Percentiles rank a stretch among this genome's conserved stretches.
Evolutionary conservation across 2,113 vertebrate species (phyloP).

Genomic region (Peromyscus californicus): DNA sequence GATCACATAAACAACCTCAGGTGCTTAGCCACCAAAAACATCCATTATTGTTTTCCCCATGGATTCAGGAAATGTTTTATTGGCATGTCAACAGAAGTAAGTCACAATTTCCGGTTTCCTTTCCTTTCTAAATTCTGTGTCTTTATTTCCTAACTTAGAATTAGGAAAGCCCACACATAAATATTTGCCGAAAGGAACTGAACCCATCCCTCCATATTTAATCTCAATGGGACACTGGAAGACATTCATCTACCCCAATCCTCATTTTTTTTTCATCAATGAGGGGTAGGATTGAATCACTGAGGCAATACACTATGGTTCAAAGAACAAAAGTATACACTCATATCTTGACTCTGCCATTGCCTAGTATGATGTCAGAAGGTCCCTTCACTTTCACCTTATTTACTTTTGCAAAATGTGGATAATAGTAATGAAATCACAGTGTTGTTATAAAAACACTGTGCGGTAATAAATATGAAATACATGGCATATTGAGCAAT

Average conservation of each 20-base stretch:
- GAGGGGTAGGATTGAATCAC: background rate
- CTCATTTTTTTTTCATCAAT: conserved; percentile 4
- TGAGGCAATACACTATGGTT: background rate
- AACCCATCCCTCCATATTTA: conserved; percentile 65
- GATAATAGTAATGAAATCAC: background rate
- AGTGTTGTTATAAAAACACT: background rate
- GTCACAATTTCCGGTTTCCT: conserved; percentile 74
- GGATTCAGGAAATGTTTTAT: conserved; percentile 81
- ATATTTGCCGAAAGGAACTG: conserved; percentile 82
- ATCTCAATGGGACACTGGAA: background rate
- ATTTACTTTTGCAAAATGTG: conserved; percentile 6
- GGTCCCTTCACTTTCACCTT: background rate
- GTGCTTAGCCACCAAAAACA: conserved; percentile 80
- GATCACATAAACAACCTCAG: conserved; percentile 80
- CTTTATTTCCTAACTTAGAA: conserved; percentile 84
- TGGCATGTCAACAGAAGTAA: conserved; percentile 79
- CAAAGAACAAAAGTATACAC: background rate
- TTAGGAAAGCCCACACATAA: conserved; percentile 83
- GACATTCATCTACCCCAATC: background rate
- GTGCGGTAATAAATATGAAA: background rate
- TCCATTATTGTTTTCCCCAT: conserved; percentile 79
- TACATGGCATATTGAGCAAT: background rate
- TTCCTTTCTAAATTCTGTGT: conserved; percentile 69
- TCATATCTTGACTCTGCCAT: background rate
- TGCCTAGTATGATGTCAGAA: background rate